phyloP scores from a whole-genome alignment of 2,888 invertebrate species.

The Macaria notata region DNA sequence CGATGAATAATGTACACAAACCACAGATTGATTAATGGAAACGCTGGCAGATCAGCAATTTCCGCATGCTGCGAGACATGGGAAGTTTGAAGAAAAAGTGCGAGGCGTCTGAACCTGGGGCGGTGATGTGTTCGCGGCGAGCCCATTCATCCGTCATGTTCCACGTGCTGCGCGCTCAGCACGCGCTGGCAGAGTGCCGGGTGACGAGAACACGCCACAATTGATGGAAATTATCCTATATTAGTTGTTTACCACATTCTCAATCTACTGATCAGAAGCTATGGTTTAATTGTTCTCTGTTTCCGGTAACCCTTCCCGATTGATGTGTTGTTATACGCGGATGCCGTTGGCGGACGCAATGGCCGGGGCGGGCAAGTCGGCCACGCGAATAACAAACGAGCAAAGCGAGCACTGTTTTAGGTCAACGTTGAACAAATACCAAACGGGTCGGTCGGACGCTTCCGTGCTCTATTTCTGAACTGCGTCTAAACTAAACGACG shows the following conservation, averaged over 20 bases:
- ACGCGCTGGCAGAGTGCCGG: conserved; percentile 72
- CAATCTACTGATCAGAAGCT: conserved; percentile 9
- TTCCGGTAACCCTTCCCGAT: no score
- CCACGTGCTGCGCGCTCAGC: conserved; percentile 59
- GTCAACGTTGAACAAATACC: conserved; percentile 82
- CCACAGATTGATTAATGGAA: conserved; percentile 4
- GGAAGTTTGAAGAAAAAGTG: conserved; percentile 16
- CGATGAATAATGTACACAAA: no score
- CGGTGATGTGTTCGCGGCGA: conserved; percentile 50
- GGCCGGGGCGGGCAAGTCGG: conserved; percentile 54
- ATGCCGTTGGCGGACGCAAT: conserved; percentile 46
- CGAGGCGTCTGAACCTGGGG: conserved; percentile 19
- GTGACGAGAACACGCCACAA: conserved; percentile 61
- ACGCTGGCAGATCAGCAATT: conserved; percentile 15
- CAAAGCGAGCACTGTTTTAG: conserved; percentile 81
- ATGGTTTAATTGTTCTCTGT: no score
- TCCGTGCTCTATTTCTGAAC: conserved; percentile 80
- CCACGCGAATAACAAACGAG: conserved; percentile 78
- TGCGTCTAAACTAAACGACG: conserved; percentile 71
- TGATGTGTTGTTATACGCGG: conserved; percentile 21
- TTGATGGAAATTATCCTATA: conserved; percentile 48
- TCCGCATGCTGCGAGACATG: conserved; percentile 5
- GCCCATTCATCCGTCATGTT: conserved; percentile 73
- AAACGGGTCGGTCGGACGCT: conserved; percentile 80
- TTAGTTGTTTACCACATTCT: conserved; percentile 35